Evolutionary conservation across 2,888 invertebrate genomes (phyloP).

Genomic region (Petrophora chlorosata): DNA sequence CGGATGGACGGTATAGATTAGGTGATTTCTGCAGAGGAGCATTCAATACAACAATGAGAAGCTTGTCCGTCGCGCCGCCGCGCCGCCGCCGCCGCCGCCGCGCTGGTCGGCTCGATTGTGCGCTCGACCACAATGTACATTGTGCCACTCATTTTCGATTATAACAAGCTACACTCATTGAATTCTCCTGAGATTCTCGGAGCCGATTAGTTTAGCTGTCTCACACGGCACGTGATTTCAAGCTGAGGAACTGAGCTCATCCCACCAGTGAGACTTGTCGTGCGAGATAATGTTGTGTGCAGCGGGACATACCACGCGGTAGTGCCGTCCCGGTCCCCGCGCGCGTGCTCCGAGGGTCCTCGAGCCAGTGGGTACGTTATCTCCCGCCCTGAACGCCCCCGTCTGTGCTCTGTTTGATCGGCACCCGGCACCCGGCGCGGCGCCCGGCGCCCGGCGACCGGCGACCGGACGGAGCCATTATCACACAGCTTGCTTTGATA

Average conservation of each 20-base stretch:
- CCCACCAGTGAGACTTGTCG: too few relatives aligned
- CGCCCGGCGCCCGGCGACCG: not conserved
- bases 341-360: too few relatives aligned
- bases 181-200: not conserved
- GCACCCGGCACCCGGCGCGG: not conserved
- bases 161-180: not conserved
- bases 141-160: not conserved
- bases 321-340: too few relatives aligned
- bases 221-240: too few relatives aligned
- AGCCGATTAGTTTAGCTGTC: too few relatives aligned
- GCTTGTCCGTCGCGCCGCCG: not conserved
- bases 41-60: not conserved
- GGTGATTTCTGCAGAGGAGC: conserved; percentile 1
- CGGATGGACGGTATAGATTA: not conserved
- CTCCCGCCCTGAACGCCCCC: too few relatives aligned
- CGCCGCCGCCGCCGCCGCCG: too few relatives aligned
- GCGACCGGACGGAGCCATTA: not conserved
- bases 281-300: too few relatives aligned
- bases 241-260: too few relatives aligned
- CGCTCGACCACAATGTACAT: not conserved
- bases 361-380: too few relatives aligned
- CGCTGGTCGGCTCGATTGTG: not conserved
- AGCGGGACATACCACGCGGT: too few relatives aligned
- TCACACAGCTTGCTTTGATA: not conserved
- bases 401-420: not conserved